Evolutionary conservation across 2,888 invertebrate species (phyloP).

Genomic region (Phyllotreta cruciferae): DNA sequence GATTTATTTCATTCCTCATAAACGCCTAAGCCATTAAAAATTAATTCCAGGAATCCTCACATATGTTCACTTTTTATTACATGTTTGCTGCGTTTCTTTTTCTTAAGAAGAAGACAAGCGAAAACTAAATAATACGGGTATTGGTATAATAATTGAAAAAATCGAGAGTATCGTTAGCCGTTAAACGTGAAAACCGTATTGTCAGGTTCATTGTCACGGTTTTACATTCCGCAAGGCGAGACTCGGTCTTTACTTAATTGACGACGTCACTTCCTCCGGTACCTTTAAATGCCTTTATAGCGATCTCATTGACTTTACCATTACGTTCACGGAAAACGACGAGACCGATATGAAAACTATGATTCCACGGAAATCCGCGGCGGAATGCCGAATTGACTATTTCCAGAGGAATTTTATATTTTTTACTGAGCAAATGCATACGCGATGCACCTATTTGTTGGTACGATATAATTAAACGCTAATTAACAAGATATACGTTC

Average conservation of each 20-base stretch:
- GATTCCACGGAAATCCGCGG: slow-evolving; percentile 2
- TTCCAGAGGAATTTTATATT: neutral
- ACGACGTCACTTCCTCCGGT: slow-evolving; percentile 42
- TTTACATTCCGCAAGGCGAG: slow-evolving; percentile 44
- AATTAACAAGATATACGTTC: no score
- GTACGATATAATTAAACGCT: no score
- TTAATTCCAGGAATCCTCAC: slow-evolving; percentile 45
- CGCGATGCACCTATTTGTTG: no score
- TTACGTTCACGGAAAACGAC: slow-evolving; percentile 4
- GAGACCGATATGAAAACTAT: neutral
- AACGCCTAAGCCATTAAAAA: slow-evolving; percentile 49
- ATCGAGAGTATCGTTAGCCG: no score
- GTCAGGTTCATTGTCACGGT: slow-evolving; percentile 47
- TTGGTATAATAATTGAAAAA: no score
- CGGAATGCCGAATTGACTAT: slow-evolving; percentile 8
- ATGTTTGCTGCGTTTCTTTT: no score
- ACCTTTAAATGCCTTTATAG: slow-evolving; percentile 5
- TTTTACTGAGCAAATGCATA: no score
- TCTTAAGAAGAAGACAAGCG: no score
- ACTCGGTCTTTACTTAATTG: slow-evolving; percentile 42
- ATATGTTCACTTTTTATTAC: no score
- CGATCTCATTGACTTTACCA: neutral
- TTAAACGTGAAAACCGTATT: no score
- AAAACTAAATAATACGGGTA: no score
- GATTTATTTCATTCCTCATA: slow-evolving; percentile 55